These are phyloP conservation scores for Archilochus colubris DNA, from an alignment of 2,113 vertebrate genomes.

Conservation along the genomic window DNA sequence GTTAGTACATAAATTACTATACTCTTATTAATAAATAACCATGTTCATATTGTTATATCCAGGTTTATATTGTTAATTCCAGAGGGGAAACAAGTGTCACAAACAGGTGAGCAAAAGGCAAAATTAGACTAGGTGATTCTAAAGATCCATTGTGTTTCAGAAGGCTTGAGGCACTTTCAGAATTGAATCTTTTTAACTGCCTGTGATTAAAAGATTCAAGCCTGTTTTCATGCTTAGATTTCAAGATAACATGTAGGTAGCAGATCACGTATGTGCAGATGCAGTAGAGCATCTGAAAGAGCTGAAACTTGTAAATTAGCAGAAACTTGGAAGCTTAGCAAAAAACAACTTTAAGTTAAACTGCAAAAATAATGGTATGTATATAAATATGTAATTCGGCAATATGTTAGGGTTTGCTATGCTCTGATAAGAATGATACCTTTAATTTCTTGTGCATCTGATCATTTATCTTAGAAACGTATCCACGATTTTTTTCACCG, in stretches of 20 bases:
- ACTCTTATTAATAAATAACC: background rate
- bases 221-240: background rate
- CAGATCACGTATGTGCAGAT: background rate
- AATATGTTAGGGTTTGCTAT: conserved; percentile 10
- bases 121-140: background rate
- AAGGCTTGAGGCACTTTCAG: background rate
- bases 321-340: background rate
- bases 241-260: background rate
- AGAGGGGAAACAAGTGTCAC: background rate
- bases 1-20: background rate
- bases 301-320: background rate
- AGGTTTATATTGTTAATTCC: background rate
- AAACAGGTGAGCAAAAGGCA: background rate
- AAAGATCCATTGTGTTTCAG: background rate
- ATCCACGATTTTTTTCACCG: background rate
- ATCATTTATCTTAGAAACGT: conserved; percentile 47
- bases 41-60: background rate
- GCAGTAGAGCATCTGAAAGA: background rate
- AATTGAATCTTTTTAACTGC: background rate
- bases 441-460: conserved; percentile 65
- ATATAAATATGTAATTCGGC: background rate
- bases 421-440: conserved; percentile 48
- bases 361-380: conserved; percentile 3
- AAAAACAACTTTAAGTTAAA: conserved; percentile 16
- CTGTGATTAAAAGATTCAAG: rapidly evolving